These are phyloP conservation scores for Formica exsecta DNA, from an alignment of 1,140 invertebrate species.

Conservation along the genomic window DNA sequence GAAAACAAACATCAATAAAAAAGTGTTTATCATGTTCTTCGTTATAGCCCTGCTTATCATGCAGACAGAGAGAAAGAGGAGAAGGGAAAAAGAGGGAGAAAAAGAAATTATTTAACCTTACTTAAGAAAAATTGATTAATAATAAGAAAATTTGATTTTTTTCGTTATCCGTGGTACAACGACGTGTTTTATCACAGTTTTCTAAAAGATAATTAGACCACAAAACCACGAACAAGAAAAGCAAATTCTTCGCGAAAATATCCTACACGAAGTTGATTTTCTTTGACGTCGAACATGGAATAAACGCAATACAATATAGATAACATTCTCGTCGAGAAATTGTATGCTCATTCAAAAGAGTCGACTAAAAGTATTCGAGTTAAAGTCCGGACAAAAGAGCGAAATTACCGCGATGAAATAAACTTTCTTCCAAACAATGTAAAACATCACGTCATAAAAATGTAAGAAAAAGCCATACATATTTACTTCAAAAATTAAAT, in stretches of 20 bases:
- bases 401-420: neutral
- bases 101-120: neutral
- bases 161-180: neutral
- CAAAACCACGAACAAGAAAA: neutral
- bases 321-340: constrained; percentile 18
- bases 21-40: neutral
- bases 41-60: neutral
- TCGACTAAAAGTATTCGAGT: neutral
- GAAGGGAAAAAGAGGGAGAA: neutral
- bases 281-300: constrained; percentile 14
- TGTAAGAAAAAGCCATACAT: too few relatives aligned
- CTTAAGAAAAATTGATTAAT: neutral
- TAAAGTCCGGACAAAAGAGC: neutral
- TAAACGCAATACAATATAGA: neutral
- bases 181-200: neutral
- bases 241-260: neutral
- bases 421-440: constrained; percentile 24
- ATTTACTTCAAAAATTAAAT: neutral
- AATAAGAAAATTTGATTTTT: constrained; percentile 12
- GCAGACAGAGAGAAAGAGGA: neutral
- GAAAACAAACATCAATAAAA: neutral
- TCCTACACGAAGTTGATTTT: constrained; percentile 19
- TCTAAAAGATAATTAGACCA: constrained; percentile 8
- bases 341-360: neutral
- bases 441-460: neutral